phyloP scores from a whole-genome alignment of 2,797 vertebrate genomes.

The Alcedo quadribrachys region DNA sequence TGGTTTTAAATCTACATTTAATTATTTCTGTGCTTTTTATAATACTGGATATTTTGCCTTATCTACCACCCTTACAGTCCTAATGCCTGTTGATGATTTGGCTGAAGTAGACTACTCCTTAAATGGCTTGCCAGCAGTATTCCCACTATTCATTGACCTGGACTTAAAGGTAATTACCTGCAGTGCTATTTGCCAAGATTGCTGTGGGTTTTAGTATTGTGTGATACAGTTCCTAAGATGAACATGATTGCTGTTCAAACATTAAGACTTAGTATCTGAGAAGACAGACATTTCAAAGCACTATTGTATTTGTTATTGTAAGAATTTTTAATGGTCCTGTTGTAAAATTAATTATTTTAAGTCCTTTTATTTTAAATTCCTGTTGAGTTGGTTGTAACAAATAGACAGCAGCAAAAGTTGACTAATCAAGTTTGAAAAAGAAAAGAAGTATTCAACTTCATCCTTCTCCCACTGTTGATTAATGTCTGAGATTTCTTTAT shows the following conservation, averaged over 20 bases:
- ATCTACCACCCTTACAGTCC: slow-evolving; percentile 54
- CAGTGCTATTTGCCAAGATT: not conserved
- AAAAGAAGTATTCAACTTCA: not conserved
- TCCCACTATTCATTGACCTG: slow-evolving; percentile 62
- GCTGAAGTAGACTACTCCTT: slow-evolving; percentile 74
- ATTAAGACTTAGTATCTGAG: not conserved
- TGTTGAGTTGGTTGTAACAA: not conserved
- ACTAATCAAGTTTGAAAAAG: not conserved
- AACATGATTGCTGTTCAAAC: not conserved
- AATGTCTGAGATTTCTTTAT: not conserved
- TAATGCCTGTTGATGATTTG: slow-evolving; percentile 66
- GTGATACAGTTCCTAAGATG: not conserved
- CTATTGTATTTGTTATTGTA: not conserved
- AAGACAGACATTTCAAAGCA: not conserved
- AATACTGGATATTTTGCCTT: slow-evolving; percentile 17
- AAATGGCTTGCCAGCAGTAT: slow-evolving; percentile 59
- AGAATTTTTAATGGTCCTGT: not conserved
- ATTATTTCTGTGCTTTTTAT: not conserved
- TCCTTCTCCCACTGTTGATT: not conserved
- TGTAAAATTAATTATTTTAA: not conserved
- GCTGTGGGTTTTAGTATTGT: not conserved
- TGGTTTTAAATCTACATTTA: not conserved
- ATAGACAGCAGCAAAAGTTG: not conserved
- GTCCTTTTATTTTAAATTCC: not conserved
- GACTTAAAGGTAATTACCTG: slow-evolving; percentile 72